These are phyloP conservation scores for Brachyhypopomus gauderio DNA, from an alignment of 2,113 vertebrate species.

Conservation along the genomic window DNA sequence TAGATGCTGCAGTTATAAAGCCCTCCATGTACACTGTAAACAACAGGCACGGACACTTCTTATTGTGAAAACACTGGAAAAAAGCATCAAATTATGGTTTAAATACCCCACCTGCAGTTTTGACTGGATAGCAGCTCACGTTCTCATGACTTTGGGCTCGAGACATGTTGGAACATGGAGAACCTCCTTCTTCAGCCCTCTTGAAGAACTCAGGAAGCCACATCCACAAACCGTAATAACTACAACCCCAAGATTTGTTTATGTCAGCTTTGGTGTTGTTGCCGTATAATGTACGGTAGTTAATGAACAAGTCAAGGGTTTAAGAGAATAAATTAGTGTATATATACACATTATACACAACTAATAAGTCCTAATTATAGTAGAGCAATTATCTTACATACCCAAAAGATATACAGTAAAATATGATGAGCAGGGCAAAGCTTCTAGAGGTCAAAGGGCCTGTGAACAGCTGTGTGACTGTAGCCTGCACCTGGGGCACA, in stretches of 20 bases:
- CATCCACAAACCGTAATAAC: conserved; percentile 80
- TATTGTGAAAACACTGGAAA: neutral
- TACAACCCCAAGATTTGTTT: conserved; percentile 32
- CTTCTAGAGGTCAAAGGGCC: conserved; percentile 62
- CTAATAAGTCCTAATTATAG: neutral
- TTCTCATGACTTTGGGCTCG: conserved; percentile 39
- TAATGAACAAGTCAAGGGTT: too few species aligned
- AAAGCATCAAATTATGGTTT: neutral
- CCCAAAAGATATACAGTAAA: conserved; percentile 80
- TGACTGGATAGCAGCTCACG: conserved; percentile 70
- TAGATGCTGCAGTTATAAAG: conserved; percentile 71
- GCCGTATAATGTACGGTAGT: too few species aligned
- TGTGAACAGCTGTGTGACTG: conserved; percentile 65
- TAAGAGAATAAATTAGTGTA: too few species aligned
- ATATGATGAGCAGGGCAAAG: conserved; percentile 66
- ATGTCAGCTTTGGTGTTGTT: too few species aligned
- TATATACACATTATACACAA: too few species aligned
- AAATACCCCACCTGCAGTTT: conserved; percentile 66
- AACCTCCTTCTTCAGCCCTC: conserved; percentile 66
- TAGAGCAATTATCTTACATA: conserved; percentile 52
- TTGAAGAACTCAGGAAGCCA: conserved; percentile 76
- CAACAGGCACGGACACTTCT: neutral
- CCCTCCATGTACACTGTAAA: conserved; percentile 74
- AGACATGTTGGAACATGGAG: conserved; percentile 67
- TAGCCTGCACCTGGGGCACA: conserved; percentile 59